Evolutionary conservation across 2,113 vertebrate genomes (phyloP).

Genomic region (Aphyosemion australe): DNA sequence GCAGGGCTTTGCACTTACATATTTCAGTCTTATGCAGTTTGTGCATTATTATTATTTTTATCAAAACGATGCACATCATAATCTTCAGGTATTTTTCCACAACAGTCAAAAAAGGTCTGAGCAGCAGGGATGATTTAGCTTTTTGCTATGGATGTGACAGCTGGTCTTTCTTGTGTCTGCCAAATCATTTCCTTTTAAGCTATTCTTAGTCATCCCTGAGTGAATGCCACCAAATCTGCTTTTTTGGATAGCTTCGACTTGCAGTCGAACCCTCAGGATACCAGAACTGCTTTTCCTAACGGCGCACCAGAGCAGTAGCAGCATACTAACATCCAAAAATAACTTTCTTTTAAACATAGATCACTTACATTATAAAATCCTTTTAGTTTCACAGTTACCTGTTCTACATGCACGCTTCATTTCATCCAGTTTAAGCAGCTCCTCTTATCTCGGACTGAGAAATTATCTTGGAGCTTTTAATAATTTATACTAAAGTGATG

Average conservation of each 20-base stretch:
- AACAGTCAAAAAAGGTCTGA: not conserved
- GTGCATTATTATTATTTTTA: too few species aligned
- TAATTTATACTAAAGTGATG: not conserved
- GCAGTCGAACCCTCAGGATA: conserved; percentile 20
- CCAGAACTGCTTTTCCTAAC: conserved; percentile 7
- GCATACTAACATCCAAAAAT: not conserved
- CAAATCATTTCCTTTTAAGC: conserved; percentile 56
- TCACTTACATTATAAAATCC: not conserved
- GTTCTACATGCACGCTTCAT: not conserved
- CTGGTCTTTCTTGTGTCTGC: conserved; percentile 23
- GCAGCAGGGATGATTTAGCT: not conserved
- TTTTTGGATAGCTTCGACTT: conserved; percentile 38
- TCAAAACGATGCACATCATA: not conserved
- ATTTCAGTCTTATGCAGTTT: too few species aligned
- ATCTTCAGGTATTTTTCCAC: not conserved
- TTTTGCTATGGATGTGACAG: conserved; percentile 8
- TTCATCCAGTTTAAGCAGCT: not conserved
- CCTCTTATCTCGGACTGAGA: not conserved
- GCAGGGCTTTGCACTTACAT: not conserved
- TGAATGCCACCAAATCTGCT: conserved; percentile 22
- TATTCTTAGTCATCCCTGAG: conserved; percentile 42
- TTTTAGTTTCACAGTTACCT: not conserved
- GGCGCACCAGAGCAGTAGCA: not conserved
- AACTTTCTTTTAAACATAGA: not conserved
- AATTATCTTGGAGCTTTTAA: not conserved